Evolutionary conservation across 2,888 invertebrate genomes (phyloP).

Genomic region (Lasioglossum morio): DNA sequence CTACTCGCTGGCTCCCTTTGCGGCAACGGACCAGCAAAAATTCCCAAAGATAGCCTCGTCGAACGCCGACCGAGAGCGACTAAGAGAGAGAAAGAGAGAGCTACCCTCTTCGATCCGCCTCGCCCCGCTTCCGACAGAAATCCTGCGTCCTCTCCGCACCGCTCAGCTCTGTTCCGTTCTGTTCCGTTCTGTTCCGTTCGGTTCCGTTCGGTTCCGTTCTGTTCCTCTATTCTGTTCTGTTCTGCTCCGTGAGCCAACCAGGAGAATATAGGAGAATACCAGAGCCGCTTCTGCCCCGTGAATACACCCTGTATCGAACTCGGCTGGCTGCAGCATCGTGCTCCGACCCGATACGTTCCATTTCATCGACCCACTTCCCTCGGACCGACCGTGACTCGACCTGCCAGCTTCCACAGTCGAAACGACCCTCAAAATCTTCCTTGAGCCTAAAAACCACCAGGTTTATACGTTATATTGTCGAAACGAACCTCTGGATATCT

Average conservation of each 20-base stretch:
- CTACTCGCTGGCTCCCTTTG: constrained; percentile 33
- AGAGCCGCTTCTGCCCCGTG: constrained; percentile 12
- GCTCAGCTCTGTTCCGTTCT: not conserved
- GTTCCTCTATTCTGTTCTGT: not conserved
- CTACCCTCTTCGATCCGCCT: not conserved
- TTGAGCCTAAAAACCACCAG: not conserved
- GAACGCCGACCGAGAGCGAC: not conserved
- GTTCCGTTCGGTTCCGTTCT: not conserved
- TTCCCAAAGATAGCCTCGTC: constrained; percentile 18
- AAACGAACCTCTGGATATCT: not conserved
- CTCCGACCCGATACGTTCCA: constrained; percentile 18
- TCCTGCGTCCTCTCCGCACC: not conserved
- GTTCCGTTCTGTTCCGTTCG: not conserved
- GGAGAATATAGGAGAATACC: not conserved
- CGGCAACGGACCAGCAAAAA: constrained; percentile 35
- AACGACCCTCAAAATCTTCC: not conserved
- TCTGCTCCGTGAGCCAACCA: not conserved
- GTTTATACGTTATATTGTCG: not conserved
- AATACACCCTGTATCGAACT: constrained; percentile 11
- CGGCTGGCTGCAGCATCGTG: constrained; percentile 13
- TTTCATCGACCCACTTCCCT: constrained; percentile 24
- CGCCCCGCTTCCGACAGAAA: not conserved
- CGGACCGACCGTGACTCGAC: constrained; percentile 7
- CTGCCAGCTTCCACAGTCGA: not conserved
- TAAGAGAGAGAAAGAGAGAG: not conserved